Base-by-base conservation (phyloP, 2,888 invertebrate species). In the Agrochola litura region DNA sequence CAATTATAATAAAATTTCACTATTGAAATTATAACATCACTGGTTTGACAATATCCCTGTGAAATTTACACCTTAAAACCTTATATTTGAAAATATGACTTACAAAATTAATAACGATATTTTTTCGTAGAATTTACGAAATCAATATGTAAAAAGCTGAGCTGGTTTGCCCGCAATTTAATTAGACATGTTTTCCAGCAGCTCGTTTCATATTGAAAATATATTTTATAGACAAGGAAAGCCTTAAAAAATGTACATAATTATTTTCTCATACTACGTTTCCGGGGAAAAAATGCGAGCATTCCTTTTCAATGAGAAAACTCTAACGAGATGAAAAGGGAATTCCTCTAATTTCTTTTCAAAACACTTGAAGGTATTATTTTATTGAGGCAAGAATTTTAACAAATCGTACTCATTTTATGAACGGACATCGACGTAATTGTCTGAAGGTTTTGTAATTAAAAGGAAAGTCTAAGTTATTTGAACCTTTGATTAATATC, bases 321-420 rank as follows among this genome's bases (percentile, higher is more conserved):
- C 30, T 58, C 63, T 75, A 73, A 82, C 64, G 52, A 77, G 78
- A 84, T 76, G 60, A 67, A 74, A 82, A 82, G 54, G 30, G 58
- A 85, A 72, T 70, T 70, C 71, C n/a, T 81, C n/a, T 72, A 65
- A 79, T 77, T 74, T 79, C 69, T 85, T 79, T 76, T 74, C 16
- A 72, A 77, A 84, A 86, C 66, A 77, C 76, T 84, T 79, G 61
- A 72, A 58, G 37, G n/a, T 68, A 78, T 77, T 73, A 75, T 73
- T 84, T 79, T 74, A 79, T 79, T 76, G 74, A 41, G 12, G 49
- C 68, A 76, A 65, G 68, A 74, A 76, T 77, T 85, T 81, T 56
- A 72, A 70, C 37, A 68, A 77, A 74, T 72, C 43, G 54, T 61
- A 10, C 43, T 72, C 65, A 65, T 67, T 80, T 80, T 46, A 43